Conservation (phyloP, 92 coral and sea anemone species). For the Epizoanthus illoricatus region DNA sequence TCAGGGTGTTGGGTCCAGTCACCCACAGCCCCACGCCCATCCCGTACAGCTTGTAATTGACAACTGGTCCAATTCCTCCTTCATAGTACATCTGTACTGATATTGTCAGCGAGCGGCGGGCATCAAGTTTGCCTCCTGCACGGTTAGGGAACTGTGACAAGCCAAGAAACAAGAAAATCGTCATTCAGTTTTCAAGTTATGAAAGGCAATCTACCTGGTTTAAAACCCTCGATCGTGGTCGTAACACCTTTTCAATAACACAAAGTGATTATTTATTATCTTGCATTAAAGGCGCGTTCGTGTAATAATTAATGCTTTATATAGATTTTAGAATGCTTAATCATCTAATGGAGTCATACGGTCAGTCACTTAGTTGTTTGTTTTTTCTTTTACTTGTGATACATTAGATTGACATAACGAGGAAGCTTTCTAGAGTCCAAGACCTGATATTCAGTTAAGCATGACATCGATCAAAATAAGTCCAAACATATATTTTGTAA, state of each 20-base stretch:
- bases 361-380: no score
- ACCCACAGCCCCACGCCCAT: conserved; percentile 75
- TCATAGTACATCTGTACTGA: conserved; percentile 67
- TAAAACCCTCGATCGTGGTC: not conserved
- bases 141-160: conserved; percentile 51
- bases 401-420: no score
- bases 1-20: conserved; percentile 45
- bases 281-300: no score
- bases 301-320: no score
- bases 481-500: not conserved
- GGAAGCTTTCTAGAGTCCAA: no score
- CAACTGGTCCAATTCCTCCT: conserved; percentile 64
- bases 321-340: no score
- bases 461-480: not conserved
- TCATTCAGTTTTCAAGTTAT: no score
- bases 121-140: conserved; percentile 69
- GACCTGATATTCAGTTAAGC: not conserved
- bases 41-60: conserved; percentile 67
- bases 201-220: not conserved
- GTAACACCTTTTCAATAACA: no score
- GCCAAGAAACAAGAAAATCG: not conserved
- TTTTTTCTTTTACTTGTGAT: no score
- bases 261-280: no score
- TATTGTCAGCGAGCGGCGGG: conserved; percentile 61
- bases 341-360: no score